Conservation (phyloP, 2,113 vertebrate species). For the Gasterosteus aculeatus region DNA sequence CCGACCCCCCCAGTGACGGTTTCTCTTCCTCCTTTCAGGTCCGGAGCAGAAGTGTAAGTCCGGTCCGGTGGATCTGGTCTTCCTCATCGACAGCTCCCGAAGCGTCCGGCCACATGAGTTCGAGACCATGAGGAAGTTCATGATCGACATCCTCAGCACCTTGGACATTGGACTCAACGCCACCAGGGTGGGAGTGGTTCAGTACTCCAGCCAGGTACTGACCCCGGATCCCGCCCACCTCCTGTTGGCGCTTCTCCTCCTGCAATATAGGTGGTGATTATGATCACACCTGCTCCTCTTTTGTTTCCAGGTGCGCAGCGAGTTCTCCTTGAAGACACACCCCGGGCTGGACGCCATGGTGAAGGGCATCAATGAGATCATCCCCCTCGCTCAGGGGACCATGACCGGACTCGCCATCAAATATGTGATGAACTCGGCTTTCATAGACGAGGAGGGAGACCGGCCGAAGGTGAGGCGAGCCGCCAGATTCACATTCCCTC, state of each 20-base stretch:
- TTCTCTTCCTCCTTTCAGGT: conserved; percentile 40
- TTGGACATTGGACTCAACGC: conserved; percentile 87
- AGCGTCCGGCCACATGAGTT: conserved; percentile 96
- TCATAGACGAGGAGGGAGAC: conserved; percentile 86
- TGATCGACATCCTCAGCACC: conserved; percentile 90
- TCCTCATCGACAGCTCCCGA: conserved; percentile 97
- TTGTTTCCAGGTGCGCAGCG: conserved; percentile 84
- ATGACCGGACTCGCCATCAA: conserved; percentile 97
- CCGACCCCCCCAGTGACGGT: not conserved
- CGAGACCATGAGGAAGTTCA: conserved; percentile 94
- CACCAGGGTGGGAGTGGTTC: conserved; percentile 92
- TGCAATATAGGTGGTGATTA: not conserved
- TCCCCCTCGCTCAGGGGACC: conserved; percentile 94
- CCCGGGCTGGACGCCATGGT: conserved; percentile 84
- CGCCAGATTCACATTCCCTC: too few species aligned
- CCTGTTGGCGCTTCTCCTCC: not conserved
- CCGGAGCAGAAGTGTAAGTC: conserved; percentile 86
- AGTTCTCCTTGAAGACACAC: conserved; percentile 91
- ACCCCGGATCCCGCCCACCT: too few species aligned
- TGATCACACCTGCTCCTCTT: not conserved
- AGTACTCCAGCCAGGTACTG: conserved; percentile 93
- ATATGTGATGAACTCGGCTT: conserved; percentile 92
- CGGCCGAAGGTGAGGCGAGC: conserved; percentile 74
- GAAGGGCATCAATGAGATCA: conserved; percentile 88
- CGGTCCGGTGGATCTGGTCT: conserved; percentile 92